Percentiles rank a stretch among this genome's conserved stretches.
phyloP scores from a whole-genome alignment of 2,113 vertebrate species.

The Centrocercus urophasianus region DNA sequence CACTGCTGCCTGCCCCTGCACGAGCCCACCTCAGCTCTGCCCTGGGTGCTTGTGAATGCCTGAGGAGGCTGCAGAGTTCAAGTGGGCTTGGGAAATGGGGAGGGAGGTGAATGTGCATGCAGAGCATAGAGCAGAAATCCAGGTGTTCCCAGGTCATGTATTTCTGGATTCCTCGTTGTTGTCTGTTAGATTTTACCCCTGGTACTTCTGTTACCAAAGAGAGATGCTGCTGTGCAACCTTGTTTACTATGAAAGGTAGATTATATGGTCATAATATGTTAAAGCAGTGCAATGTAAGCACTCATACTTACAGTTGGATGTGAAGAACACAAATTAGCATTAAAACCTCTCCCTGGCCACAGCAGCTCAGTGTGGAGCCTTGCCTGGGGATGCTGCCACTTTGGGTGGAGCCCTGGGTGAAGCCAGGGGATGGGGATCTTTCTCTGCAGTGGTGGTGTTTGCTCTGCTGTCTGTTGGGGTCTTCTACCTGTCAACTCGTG shows the following conservation, averaged over 20 bases:
- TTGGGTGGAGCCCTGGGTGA: not conserved
- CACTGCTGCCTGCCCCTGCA: not conserved
- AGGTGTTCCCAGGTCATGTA: too few species aligned
- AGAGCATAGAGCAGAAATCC: not conserved
- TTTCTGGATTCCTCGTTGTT: accelerated
- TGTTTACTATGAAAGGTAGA: not conserved
- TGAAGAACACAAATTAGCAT: not conserved
- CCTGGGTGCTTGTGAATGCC: not conserved
- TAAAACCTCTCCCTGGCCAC: not conserved
- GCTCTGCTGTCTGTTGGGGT: not conserved
- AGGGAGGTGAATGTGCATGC: accelerated
- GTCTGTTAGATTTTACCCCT: not conserved
- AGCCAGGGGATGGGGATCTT: too few species aligned
- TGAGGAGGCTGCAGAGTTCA: not conserved
- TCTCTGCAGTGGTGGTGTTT: not conserved
- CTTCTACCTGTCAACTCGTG: not conserved
- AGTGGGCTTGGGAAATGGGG: accelerated
- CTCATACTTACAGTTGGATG: accelerated
- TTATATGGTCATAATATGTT: not conserved
- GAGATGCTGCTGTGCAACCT: not conserved
- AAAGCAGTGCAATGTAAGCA: accelerated
- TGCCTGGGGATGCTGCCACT: not conserved
- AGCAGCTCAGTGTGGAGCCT: accelerated
- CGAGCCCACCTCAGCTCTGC: not conserved
- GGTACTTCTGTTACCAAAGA: accelerated